Evolutionary conservation across 2,113 vertebrate species (phyloP).

Genomic region (Ptychochromis oligacanthus): DNA sequence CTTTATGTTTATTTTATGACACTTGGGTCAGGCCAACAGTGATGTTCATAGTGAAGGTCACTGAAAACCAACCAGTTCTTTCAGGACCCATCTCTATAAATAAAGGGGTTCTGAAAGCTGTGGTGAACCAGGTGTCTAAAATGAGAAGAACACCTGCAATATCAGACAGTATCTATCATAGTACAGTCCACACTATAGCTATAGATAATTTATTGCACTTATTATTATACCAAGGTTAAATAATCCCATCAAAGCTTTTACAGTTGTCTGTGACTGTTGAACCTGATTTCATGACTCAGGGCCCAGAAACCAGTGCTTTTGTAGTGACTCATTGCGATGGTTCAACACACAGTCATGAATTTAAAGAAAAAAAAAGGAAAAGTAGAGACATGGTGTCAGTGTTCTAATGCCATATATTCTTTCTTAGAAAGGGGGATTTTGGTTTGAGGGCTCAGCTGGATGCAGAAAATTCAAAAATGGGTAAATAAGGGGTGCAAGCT

Average conservation of each 20-base stretch:
- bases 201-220: background rate
- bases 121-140: background rate
- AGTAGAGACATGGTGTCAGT: background rate
- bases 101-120: background rate
- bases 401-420: background rate
- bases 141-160: accelerated
- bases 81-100: background rate
- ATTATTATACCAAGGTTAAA: background rate
- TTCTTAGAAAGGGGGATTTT: accelerated
- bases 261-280: background rate
- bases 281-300: background rate
- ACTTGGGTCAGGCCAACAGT: background rate
- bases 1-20: conserved; percentile 20
- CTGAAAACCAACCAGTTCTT: background rate
- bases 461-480: background rate
- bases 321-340: background rate
- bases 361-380: background rate
- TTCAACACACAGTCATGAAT: background rate
- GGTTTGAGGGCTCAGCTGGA: background rate
- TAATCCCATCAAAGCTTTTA: background rate
- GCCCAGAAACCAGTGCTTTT: background rate
- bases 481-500: background rate
- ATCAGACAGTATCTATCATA: background rate
- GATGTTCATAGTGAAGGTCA: background rate
- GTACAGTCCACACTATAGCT: background rate